Percentiles rank a stretch among this genome's conserved stretches.
Evolutionary conservation across 2,888 invertebrate genomes (phyloP).

Genomic region (Bedellia somnulentella): DNA sequence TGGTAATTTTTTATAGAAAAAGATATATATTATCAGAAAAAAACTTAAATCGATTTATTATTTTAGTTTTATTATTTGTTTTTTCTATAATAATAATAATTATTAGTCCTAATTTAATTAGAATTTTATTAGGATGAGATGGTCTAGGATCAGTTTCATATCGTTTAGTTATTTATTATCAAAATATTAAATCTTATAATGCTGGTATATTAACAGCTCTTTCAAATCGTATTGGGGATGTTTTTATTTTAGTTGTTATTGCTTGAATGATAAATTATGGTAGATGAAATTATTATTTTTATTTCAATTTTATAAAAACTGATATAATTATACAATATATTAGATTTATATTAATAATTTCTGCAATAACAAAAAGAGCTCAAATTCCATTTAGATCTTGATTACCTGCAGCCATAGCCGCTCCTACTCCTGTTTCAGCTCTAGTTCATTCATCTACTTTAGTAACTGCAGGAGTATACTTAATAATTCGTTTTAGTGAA

Average conservation of each 20-base stretch:
- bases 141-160: conserved; percentile 72
- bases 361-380: conserved; percentile 75
- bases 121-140: conserved; percentile 73
- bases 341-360: conserved; percentile 44
- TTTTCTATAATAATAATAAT: conserved; percentile 68
- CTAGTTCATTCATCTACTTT: conserved; percentile 77
- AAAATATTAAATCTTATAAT: conserved; percentile 68
- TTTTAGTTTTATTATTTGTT: too few species aligned
- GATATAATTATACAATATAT: conserved; percentile 40
- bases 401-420: conserved; percentile 74
- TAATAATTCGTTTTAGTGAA: conserved; percentile 69
- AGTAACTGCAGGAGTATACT: conserved; percentile 75
- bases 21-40: conserved; percentile 59
- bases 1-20: too few species aligned
- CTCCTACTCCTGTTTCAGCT: conserved; percentile 76
- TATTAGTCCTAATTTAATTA: conserved; percentile 69
- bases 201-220: conserved; percentile 72
- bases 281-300: conserved; percentile 56
- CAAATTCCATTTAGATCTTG: conserved; percentile 81
- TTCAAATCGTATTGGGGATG: conserved; percentile 75
- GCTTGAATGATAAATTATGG: conserved; percentile 59
- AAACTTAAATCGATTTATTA: conserved; percentile 65
- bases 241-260: conserved; percentile 64
- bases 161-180: conserved; percentile 73
- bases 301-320: conserved; percentile 47